Conservation (phyloP, 2,113 vertebrate genomes). For the Corvus moneduloides region DNA sequence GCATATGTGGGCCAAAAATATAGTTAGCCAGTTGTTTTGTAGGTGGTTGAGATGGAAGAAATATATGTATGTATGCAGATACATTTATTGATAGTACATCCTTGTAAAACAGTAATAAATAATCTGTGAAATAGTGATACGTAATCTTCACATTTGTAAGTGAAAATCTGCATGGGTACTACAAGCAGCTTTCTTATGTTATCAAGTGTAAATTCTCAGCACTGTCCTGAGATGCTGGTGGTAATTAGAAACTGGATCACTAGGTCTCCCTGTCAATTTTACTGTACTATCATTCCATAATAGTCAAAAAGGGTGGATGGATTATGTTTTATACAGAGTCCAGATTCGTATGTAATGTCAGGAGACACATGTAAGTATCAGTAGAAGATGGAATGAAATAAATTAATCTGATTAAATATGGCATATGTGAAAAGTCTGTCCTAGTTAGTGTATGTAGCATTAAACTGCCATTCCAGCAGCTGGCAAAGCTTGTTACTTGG, state of each 20-base stretch:
- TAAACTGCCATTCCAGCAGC: conserved; percentile 82
- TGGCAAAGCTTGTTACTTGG: conserved; percentile 79
- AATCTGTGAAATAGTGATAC: background rate
- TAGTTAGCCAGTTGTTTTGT: background rate
- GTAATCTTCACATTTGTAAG: background rate
- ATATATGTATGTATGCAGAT: background rate
- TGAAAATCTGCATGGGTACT: background rate
- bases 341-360: background rate
- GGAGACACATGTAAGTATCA: background rate
- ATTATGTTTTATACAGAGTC: background rate
- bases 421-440: background rate
- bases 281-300: background rate
- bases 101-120: background rate
- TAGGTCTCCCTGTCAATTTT: background rate
- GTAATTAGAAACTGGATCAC: background rate
- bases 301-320: background rate
- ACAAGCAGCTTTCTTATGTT: background rate
- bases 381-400: background rate
- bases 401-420: background rate
- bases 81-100: background rate
- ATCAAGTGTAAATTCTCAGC: background rate
- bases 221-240: background rate
- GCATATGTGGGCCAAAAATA: background rate
- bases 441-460: conserved; percentile 39
- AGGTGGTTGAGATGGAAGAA: background rate